These are phyloP conservation scores for Bathynomus jamesi DNA, from an alignment of 1,140 invertebrate species.

Conservation along the genomic window DNA sequence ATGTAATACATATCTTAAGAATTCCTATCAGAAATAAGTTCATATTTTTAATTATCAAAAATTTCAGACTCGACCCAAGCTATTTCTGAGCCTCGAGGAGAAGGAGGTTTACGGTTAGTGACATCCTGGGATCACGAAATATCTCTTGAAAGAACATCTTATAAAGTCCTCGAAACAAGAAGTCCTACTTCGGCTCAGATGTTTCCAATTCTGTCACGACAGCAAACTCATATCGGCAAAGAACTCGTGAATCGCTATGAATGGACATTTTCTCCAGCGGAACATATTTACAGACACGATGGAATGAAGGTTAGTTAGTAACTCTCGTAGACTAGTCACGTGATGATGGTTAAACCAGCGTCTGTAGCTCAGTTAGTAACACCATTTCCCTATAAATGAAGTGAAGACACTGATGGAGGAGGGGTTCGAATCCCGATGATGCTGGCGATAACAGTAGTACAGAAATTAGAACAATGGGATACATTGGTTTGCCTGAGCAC, in stretches of 20 bases:
- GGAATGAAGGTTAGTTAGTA: background rate
- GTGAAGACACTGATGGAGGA: no score
- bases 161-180: constrained; percentile 9
- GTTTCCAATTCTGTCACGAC: constrained; percentile 81
- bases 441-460: no score
- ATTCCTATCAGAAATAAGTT: no score
- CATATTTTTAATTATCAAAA: no score
- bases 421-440: no score
- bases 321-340: no score
- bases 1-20: no score
- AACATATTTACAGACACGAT: background rate
- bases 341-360: no score
- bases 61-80: background rate
- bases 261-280: constrained; percentile 75
- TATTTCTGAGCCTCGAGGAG: constrained; percentile 2
- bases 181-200: constrained; percentile 59
- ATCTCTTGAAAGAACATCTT: constrained; percentile 1
- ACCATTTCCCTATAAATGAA: no score
- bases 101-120: constrained; percentile 2
- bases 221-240: constrained; percentile 75
- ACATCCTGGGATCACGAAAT: constrained; percentile 14
- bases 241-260: constrained; percentile 87
- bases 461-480: no score
- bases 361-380: no score
- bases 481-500: no score